Evolutionary conservation across 2,113 vertebrate species (phyloP).

Genomic region (Xenopus borealis): DNA sequence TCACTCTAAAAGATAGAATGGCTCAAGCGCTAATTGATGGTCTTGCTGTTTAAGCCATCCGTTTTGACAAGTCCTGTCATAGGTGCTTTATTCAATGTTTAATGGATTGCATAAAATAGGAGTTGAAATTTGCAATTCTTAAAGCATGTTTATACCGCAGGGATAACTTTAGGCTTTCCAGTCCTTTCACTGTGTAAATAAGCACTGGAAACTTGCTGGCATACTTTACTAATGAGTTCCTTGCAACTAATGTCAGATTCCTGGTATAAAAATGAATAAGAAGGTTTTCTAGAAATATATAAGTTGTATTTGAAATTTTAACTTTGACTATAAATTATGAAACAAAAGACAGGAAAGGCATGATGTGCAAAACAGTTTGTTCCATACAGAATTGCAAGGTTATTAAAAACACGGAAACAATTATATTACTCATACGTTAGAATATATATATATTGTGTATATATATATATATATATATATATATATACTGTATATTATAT

Average conservation of each 20-base stretch:
- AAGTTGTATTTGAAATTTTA: not conserved
- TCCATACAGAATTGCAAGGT: too few relatives aligned
- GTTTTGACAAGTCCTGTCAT: constrained; percentile 40
- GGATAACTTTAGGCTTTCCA: constrained; percentile 26
- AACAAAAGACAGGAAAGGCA: too few relatives aligned
- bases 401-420: too few relatives aligned
- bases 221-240: not conserved
- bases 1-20: constrained; percentile 33
- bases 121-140: constrained; percentile 23
- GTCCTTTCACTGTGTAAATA: constrained; percentile 1
- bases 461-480: too few relatives aligned
- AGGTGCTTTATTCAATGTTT: constrained; percentile 28
- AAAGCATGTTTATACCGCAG: constrained; percentile 25
- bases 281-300: not conserved
- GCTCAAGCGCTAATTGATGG: constrained; percentile 36
- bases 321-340: too few relatives aligned
- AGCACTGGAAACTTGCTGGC: constrained; percentile 4
- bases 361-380: too few relatives aligned
- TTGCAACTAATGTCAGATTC: not conserved
- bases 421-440: too few relatives aligned
- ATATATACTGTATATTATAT: too few relatives aligned
- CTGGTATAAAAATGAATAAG: not conserved
- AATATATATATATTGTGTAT: too few relatives aligned
- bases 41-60: constrained; percentile 5
- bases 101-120: constrained; percentile 32